phyloP scores from a whole-genome alignment of 2,797 vertebrate genomes.

The Cottoperca gobio region DNA sequence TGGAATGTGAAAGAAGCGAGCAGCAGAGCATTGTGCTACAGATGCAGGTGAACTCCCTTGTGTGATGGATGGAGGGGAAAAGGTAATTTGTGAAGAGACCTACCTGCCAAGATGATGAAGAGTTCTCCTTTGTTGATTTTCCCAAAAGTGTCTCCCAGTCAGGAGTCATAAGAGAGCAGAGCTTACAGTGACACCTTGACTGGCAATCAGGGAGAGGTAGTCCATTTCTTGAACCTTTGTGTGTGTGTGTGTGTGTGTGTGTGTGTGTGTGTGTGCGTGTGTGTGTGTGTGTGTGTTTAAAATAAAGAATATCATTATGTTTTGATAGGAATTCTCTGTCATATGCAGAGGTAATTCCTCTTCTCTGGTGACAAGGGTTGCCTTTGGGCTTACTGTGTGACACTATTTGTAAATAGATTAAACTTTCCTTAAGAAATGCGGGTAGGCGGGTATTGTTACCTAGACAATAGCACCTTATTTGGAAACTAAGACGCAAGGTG shows the following conservation, averaged over 20 bases:
- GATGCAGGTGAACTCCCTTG: constrained; percentile 82
- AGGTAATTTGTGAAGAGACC: constrained; percentile 93
- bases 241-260: no score
- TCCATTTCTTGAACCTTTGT: constrained; percentile 77
- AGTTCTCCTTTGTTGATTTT: constrained; percentile 87
- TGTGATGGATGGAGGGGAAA: constrained; percentile 88
- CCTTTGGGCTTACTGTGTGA: constrained; percentile 72
- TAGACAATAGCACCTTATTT: constrained; percentile 38
- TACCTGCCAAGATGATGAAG: constrained; percentile 94
- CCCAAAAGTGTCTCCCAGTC: constrained; percentile 82
- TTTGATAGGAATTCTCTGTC: constrained; percentile 79
- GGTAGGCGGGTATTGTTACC: constrained; percentile 46
- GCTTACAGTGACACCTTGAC: constrained; percentile 86
- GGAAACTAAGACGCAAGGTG: constrained; percentile 19
- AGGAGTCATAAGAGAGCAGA: constrained; percentile 87
- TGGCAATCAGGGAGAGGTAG: constrained; percentile 87
- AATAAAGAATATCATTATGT: constrained; percentile 82
- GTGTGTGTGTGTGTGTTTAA: constrained; percentile 79
- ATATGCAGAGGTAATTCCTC: constrained; percentile 73
- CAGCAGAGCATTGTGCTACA: constrained; percentile 72
- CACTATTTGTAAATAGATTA: constrained; percentile 76
- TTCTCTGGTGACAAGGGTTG: constrained; percentile 56
- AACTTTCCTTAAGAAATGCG: constrained; percentile 65
- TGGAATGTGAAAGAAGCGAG: constrained; percentile 77
- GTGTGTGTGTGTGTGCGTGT: constrained; percentile 79